Evolutionary conservation across 2,113 vertebrate species (phyloP).

Genomic region (Pseudopodoces humilis): DNA sequence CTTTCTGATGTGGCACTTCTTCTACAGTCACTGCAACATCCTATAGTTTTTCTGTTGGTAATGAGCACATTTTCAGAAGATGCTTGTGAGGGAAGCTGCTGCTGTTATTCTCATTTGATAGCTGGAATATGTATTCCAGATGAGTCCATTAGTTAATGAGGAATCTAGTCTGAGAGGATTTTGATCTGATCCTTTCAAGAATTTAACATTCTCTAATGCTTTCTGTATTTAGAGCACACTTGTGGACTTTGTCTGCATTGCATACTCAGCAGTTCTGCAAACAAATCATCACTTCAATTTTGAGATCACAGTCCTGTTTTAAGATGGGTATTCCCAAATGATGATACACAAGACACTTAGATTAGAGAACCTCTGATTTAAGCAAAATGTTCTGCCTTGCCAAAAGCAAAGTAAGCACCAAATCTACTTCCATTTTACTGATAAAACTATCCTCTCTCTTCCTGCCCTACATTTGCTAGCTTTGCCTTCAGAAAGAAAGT

Average conservation of each 20-base stretch:
- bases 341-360: background rate
- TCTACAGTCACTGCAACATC: background rate
- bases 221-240: background rate
- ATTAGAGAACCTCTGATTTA: background rate
- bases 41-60: background rate
- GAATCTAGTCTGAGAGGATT: background rate
- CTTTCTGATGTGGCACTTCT: background rate
- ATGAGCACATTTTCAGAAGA: background rate
- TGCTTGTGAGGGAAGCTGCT: background rate
- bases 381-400: background rate
- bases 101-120: background rate
- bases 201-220: background rate
- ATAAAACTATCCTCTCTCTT: background rate
- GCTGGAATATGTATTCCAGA: background rate
- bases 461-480: background rate
- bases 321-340: background rate
- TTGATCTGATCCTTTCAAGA: background rate
- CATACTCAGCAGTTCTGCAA: background rate
- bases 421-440: background rate
- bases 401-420: background rate
- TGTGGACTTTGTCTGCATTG: background rate
- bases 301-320: background rate
- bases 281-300: background rate
- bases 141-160: background rate
- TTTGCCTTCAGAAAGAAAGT: background rate